Conservation (phyloP, 2,797 vertebrate genomes). For the Sparus aurata region DNA sequence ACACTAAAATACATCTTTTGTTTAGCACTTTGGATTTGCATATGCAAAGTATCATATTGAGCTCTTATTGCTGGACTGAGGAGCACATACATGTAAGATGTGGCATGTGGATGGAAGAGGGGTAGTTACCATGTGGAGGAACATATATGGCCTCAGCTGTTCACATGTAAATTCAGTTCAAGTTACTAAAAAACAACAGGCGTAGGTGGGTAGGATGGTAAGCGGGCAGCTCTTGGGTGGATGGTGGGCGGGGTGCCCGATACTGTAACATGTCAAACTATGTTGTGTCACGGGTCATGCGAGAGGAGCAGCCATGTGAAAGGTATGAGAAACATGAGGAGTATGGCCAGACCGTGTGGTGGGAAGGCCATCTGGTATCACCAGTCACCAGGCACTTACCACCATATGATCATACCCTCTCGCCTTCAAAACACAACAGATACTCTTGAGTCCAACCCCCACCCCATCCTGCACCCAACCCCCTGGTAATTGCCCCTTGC, state of each 20-base stretch:
- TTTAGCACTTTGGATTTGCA: neutral
- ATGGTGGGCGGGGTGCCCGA: conserved; percentile 16
- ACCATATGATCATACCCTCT: conserved; percentile 55
- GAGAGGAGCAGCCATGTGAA: conserved; percentile 53
- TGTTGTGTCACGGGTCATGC: conserved; percentile 57
- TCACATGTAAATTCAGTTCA: conserved; percentile 61
- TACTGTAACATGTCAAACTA: conserved; percentile 61
- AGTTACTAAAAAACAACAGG: conserved; percentile 62
- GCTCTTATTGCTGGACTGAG: neutral
- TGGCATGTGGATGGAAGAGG: neutral
- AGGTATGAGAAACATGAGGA: conserved; percentile 64
- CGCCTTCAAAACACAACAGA: conserved; percentile 44
- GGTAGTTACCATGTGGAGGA: conserved; percentile 13
- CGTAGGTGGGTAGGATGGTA: conserved; percentile 4
- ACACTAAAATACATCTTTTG: neutral
- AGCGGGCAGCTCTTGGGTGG: conserved; percentile 7
- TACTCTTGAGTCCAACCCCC: conserved; percentile 3
- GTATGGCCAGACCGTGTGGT: conserved; percentile 52
- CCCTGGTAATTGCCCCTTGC: conserved; percentile 21
- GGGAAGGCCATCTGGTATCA: conserved; percentile 69
- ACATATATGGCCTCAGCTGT: conserved; percentile 60
- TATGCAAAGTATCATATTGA: neutral
- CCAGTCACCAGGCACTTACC: conserved; percentile 33
- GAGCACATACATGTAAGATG: neutral
- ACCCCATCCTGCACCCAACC: conserved; percentile 10